These are phyloP conservation scores for Corythaeola cristata DNA, from an alignment of 2,113 vertebrate species.

Conservation along the genomic window DNA sequence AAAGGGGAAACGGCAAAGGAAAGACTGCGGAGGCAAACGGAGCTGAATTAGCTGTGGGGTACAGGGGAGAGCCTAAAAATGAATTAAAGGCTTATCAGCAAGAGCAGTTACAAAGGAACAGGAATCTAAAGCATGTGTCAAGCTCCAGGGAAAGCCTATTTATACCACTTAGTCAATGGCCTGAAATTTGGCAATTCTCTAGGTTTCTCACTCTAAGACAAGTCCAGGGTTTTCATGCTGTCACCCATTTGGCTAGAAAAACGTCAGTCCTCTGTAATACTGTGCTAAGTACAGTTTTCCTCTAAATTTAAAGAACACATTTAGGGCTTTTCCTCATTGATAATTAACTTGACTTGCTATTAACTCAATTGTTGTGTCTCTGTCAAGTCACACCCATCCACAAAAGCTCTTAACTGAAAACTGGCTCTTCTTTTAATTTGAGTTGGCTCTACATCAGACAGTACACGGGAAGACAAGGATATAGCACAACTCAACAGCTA, in stretches of 20 bases:
- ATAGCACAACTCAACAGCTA: constrained; percentile 30
- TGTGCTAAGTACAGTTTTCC: not conserved
- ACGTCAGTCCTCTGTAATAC: not conserved
- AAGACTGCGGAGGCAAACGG: not conserved
- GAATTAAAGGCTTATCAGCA: not conserved
- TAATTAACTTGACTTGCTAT: constrained; percentile 53
- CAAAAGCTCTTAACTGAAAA: constrained; percentile 51
- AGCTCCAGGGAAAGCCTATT: not conserved
- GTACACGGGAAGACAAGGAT: not conserved
- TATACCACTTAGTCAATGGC: not conserved
- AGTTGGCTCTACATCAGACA: constrained; percentile 61
- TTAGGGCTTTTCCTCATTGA: constrained; percentile 30
- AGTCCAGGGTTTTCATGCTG: not conserved
- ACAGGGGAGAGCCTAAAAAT: not conserved
- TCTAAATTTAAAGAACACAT: not conserved
- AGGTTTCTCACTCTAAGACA: not conserved
- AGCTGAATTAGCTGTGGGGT: not conserved
- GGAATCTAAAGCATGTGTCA: not conserved
- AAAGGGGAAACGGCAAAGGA: constrained; percentile 43
- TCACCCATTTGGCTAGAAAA: not conserved
- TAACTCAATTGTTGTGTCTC: constrained; percentile 49
- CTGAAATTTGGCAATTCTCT: not conserved
- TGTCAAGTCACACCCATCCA: constrained; percentile 53
- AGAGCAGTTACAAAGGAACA: not conserved
- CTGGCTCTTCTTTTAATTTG: constrained; percentile 63